Conservation (phyloP, 64 coral and sea anemone species). For the Dendrophyllia cribrosa region DNA sequence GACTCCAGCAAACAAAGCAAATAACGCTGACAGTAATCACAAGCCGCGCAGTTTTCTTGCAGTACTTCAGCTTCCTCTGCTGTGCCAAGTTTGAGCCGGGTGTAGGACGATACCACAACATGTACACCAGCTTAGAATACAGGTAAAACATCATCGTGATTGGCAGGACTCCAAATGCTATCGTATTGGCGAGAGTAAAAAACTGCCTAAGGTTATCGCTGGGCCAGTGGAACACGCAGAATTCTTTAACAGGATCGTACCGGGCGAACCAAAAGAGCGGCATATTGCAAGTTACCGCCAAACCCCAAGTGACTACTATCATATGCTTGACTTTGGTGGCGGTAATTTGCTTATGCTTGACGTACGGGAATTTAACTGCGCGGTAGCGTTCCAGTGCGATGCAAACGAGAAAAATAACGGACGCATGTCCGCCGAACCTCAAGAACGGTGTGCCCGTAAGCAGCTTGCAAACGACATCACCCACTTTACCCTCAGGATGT, state of each 20-base stretch:
- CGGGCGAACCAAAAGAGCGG: neutral
- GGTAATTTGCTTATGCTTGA: neutral
- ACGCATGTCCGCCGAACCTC: slow-evolving; percentile 19
- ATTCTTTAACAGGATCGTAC: neutral
- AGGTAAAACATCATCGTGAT: neutral
- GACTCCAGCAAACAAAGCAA: slow-evolving; percentile 7
- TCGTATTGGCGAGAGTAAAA: neutral
- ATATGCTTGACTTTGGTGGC: slow-evolving; percentile 21
- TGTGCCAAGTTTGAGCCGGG: neutral
- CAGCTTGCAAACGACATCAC: slow-evolving; percentile 38
- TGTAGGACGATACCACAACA: neutral
- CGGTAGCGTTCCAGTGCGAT: slow-evolving; percentile 35
- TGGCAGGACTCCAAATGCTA: neutral
- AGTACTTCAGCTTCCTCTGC: neutral
- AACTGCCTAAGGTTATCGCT: neutral
- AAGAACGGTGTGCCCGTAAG: slow-evolving; percentile 35
- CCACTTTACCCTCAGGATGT: slow-evolving; percentile 12
- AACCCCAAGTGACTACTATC: neutral
- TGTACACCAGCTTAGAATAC: slow-evolving; percentile 3
- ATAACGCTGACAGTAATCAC: slow-evolving; percentile 22
- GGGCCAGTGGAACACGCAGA: neutral
- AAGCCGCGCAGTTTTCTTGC: slow-evolving; percentile 2
- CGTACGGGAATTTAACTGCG: slow-evolving; percentile 24
- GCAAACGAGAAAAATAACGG: slow-evolving; percentile 29
- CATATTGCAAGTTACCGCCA: neutral